Percentiles rank a stretch among this genome's conserved stretches.
phyloP scores from a whole-genome alignment of 1,140 invertebrate genomes.

The Brachionus asplanchnoidis region DNA sequence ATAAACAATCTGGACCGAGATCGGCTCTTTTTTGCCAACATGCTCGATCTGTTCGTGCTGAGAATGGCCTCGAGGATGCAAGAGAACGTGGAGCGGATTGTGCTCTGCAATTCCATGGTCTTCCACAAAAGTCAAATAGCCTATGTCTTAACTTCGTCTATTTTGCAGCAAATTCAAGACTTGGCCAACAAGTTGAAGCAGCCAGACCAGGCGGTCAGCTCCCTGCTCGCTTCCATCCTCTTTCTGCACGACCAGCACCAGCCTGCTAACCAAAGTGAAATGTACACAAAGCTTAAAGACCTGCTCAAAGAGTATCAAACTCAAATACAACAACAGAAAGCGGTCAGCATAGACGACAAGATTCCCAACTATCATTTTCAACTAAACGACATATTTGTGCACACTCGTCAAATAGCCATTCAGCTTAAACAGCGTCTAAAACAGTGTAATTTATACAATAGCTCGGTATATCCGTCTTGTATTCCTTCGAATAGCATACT shows the following conservation, averaged over 20 bases:
- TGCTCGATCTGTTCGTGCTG: conserved; percentile 13
- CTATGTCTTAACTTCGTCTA: conserved; percentile 34
- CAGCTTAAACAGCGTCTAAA: conserved; percentile 39
- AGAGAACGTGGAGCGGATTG: conserved; percentile 37
- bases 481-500: conserved; percentile 38
- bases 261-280: not conserved
- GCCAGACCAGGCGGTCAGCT: conserved; percentile 24
- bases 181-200: conserved; percentile 29
- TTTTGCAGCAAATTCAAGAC: conserved; percentile 32
- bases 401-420: conserved; percentile 28
- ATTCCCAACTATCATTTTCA: conserved; percentile 14
- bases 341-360: not conserved
- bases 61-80: conserved; percentile 26
- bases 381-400: conserved; percentile 29
- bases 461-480: conserved; percentile 35
- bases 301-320: conserved; percentile 25
- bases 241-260: conserved; percentile 18
- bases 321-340: not conserved
- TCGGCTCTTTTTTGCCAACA: not conserved
- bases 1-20: conserved; percentile 28
- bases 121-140: conserved; percentile 31
- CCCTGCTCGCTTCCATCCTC: not conserved
- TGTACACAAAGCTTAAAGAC: conserved; percentile 17
- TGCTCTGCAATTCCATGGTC: conserved; percentile 35
- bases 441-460: conserved; percentile 41